phyloP scores from a whole-genome alignment of 2,888 invertebrate species.

The Belgica antarctica region DNA sequence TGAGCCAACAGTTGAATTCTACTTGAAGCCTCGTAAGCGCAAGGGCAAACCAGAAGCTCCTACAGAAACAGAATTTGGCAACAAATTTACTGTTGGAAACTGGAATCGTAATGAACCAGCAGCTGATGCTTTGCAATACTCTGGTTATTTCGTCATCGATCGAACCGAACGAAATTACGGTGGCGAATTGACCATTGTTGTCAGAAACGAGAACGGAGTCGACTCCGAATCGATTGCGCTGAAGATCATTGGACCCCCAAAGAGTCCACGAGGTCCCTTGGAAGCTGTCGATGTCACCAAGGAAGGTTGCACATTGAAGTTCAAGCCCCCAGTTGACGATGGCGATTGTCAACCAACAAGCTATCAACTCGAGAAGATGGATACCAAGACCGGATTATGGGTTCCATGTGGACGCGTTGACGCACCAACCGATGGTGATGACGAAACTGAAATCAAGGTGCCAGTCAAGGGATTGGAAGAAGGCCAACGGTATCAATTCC shows the following conservation, averaged over 20 bases:
- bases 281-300: slow-evolving; percentile 88
- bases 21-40: slow-evolving; percentile 37
- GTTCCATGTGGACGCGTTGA: slow-evolving; percentile 80
- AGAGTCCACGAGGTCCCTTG: slow-evolving; percentile 75
- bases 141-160: slow-evolving; percentile 34
- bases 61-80: slow-evolving; percentile 40
- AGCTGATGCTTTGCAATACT: slow-evolving; percentile 30
- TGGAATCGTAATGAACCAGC: slow-evolving; percentile 36
- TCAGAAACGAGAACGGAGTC: slow-evolving; percentile 85
- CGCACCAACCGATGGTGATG: slow-evolving; percentile 62
- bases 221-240: slow-evolving; percentile 90
- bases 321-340: slow-evolving; percentile 95
- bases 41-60: slow-evolving; percentile 33
- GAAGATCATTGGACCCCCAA: slow-evolving; percentile 67
- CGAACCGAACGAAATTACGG: slow-evolving; percentile 26
- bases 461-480: slow-evolving; percentile 80
- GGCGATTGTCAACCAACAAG: slow-evolving; percentile 89
- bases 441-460: slow-evolving; percentile 76
- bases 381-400: slow-evolving; percentile 82
- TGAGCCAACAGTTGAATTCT: slow-evolving; percentile 72
- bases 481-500: slow-evolving; percentile 94
- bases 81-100: slow-evolving; percentile 35
- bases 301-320: slow-evolving; percentile 88
- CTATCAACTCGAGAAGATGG: slow-evolving; percentile 94
- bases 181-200: slow-evolving; percentile 38